Conservation (phyloP, 2,797 vertebrate species). For the Acomys russatus region DNA sequence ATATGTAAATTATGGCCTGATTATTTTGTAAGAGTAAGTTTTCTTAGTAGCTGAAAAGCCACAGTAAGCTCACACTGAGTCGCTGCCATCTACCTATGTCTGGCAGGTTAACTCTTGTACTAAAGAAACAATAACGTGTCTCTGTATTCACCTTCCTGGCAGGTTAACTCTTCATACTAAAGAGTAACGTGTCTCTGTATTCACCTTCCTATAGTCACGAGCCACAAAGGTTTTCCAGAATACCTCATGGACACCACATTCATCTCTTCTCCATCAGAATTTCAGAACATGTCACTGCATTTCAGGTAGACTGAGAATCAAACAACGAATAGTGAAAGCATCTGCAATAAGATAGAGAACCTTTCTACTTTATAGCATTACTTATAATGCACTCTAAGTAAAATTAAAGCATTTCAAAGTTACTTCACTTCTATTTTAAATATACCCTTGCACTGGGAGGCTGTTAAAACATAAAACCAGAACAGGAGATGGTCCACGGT, state of each 20-base stretch:
- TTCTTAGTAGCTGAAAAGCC: constrained; percentile 31
- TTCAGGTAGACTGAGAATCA: constrained; percentile 51
- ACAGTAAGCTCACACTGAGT: constrained; percentile 16
- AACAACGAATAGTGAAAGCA: constrained; percentile 46
- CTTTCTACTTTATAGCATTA: constrained; percentile 29
- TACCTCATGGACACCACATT: constrained; percentile 16
- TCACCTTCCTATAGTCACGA: constrained; percentile 30
- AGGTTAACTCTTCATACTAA: background rate
- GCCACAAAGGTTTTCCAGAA: constrained; percentile 6
- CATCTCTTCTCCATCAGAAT: constrained; percentile 27
- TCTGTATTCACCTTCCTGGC: background rate
- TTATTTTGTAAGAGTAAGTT: background rate
- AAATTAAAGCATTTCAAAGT: constrained; percentile 56
- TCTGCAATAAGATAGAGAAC: constrained; percentile 36
- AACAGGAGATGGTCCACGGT: background rate
- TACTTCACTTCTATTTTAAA: constrained; percentile 45
- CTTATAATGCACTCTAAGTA: constrained; percentile 28
- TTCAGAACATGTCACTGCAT: constrained; percentile 32
- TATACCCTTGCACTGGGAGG: background rate
- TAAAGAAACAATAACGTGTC: background rate
- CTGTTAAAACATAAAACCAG: constrained; percentile 25
- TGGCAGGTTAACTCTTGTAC: background rate
- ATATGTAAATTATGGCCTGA: background rate
- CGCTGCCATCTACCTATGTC: background rate
- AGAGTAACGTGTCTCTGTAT: background rate